phyloP scores from a whole-genome alignment of 2,113 vertebrate species.

The Capreolus pygargus region DNA sequence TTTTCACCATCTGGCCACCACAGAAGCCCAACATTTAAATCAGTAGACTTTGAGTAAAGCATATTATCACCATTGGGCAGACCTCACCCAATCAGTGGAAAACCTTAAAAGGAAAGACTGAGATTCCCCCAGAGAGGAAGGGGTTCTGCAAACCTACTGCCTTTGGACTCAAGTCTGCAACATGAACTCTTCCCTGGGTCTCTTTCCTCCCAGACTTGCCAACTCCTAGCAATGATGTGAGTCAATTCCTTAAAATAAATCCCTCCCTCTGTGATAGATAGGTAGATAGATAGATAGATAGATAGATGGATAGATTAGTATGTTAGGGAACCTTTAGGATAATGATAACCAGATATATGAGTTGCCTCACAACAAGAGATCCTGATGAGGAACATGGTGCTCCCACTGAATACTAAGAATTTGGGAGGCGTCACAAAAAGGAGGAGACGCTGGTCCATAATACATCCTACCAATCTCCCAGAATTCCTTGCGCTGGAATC shows the following conservation, averaged over 20 bases:
- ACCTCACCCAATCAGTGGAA: background rate
- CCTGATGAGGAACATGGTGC: background rate
- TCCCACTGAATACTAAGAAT: background rate
- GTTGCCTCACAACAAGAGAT: background rate
- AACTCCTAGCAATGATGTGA: fast-evolving
- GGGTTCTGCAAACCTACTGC: background rate
- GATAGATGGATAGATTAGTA: background rate
- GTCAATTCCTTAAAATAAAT: background rate
- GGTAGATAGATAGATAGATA: background rate
- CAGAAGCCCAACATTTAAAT: background rate
- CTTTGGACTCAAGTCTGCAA: no score
- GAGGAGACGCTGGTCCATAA: background rate
- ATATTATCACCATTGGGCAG: background rate
- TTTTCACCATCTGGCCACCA: background rate
- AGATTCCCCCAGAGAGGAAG: background rate
- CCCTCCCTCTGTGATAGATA: background rate
- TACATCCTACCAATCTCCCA: background rate
- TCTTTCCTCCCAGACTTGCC: no score
- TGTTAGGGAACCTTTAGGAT: background rate
- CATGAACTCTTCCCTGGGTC: no score
- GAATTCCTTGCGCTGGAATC: background rate
- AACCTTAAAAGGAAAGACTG: background rate
- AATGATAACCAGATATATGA: background rate
- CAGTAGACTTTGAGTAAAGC: background rate
- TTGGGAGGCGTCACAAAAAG: background rate